A percentile compares a stretch with the other conserved stretches of the same genome.
Evolutionary conservation across 2,797 vertebrate species (phyloP).

Genomic region (Dromococcyx pavoninus): DNA sequence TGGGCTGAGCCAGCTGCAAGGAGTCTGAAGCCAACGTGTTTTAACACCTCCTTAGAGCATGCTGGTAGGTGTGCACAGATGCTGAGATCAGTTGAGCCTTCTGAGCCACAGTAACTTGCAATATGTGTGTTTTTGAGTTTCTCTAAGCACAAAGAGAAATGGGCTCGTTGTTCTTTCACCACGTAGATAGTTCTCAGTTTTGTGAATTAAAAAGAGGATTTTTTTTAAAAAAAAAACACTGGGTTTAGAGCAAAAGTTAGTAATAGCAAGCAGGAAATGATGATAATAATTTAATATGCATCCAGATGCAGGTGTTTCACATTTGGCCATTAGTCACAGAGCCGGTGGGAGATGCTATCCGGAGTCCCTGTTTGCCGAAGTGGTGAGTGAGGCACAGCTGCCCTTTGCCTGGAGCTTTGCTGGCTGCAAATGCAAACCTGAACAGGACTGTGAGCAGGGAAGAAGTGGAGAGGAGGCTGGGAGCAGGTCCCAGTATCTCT

Average conservation of each 20-base stretch:
- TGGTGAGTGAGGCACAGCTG: not conserved
- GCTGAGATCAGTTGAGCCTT: slow-evolving; percentile 9
- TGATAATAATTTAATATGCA: slow-evolving; percentile 9
- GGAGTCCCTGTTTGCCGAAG: not conserved
- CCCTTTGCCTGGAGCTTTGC: not conserved
- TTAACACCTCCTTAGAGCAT: not conserved
- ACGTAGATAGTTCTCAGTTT: not conserved
- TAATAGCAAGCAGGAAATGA: slow-evolving; percentile 56
- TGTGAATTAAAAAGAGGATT: not conserved
- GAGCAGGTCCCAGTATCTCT: not conserved
- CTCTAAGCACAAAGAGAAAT: not conserved
- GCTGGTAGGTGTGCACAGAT: slow-evolving; percentile 3
- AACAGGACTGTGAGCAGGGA: not conserved
- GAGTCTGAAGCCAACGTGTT: not conserved
- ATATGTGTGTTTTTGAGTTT: not conserved
- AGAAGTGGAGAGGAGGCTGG: not conserved
- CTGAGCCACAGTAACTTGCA: not conserved
- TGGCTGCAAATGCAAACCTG: too few species aligned
- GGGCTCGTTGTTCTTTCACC: not conserved
- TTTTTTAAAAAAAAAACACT: not conserved
- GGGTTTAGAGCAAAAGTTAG: not conserved
- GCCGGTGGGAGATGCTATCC: not conserved
- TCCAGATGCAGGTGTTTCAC: slow-evolving; percentile 30
- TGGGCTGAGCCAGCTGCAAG: not conserved
- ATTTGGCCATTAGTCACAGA: slow-evolving; percentile 18